Conservation (phyloP, 2,113 vertebrate genomes). For the Piliocolobus tephrosceles region DNA sequence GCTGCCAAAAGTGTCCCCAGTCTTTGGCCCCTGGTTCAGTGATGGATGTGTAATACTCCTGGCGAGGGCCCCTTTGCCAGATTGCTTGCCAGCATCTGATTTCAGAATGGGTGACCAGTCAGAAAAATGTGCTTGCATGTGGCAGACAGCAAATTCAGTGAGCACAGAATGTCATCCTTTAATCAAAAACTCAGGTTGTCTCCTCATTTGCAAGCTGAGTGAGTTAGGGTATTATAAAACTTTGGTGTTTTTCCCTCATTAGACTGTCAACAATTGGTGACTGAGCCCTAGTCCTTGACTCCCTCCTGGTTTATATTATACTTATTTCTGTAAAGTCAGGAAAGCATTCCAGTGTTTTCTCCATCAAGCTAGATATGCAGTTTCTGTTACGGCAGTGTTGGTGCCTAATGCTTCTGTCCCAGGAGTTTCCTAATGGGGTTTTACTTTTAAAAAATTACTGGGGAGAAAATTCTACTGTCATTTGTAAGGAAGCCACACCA, state of each 20-base stretch:
- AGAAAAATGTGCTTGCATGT: neutral
- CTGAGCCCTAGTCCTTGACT: neutral
- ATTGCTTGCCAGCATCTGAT: neutral
- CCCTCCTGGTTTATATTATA: neutral
- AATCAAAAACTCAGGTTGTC: neutral
- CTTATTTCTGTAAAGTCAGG: neutral
- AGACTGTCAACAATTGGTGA: neutral
- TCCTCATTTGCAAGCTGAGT: slow-evolving; percentile 22
- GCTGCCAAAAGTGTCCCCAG: neutral
- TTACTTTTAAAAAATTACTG: neutral
- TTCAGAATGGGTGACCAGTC: neutral
- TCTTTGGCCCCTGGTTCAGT: neutral
- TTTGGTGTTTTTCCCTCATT: neutral
- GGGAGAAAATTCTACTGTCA: neutral
- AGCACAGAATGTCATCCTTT: neutral
- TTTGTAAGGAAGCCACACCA: neutral
- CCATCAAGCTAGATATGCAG: neutral
- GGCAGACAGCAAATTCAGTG: neutral
- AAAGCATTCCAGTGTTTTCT: neutral
- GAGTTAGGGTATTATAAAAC: neutral
- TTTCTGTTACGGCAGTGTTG: neutral
- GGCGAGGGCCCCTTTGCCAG: neutral
- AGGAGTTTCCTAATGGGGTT: neutral
- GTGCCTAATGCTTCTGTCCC: neutral
- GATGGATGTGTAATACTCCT: neutral